Conservation (phyloP, 2,113 vertebrate species). For the Mirza zaza region DNA sequence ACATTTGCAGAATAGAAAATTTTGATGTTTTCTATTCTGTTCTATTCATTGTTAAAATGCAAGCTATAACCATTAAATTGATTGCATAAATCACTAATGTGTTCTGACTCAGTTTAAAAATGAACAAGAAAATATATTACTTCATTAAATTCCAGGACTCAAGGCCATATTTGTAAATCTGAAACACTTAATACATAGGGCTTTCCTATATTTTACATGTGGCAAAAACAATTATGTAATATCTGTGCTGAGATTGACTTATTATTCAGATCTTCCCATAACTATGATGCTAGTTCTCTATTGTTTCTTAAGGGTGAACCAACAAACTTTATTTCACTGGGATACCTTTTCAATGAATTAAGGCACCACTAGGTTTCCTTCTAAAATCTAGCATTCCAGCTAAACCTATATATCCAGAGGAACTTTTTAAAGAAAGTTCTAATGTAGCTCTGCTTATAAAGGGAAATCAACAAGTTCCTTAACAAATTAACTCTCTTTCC, state of each 20-base stretch:
- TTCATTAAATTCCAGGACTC: background rate
- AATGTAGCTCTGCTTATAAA: background rate
- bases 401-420: background rate
- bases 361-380: background rate
- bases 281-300: background rate
- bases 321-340: background rate
- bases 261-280: background rate
- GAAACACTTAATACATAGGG: background rate
- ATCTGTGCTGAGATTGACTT: background rate
- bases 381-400: background rate
- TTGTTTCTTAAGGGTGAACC: constrained; percentile 6
- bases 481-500: background rate
- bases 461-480: background rate
- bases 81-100: background rate
- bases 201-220: background rate
- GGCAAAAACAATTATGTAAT: background rate
- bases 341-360: background rate
- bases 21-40: background rate
- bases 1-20: background rate
- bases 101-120: constrained; percentile 19
- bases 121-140: background rate
- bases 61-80: background rate
- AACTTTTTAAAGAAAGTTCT: background rate
- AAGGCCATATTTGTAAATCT: background rate
- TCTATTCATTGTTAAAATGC: background rate